Evolutionary conservation across 2,888 invertebrate species (phyloP).

Genomic region (Caenorhabditis auriculariae): DNA sequence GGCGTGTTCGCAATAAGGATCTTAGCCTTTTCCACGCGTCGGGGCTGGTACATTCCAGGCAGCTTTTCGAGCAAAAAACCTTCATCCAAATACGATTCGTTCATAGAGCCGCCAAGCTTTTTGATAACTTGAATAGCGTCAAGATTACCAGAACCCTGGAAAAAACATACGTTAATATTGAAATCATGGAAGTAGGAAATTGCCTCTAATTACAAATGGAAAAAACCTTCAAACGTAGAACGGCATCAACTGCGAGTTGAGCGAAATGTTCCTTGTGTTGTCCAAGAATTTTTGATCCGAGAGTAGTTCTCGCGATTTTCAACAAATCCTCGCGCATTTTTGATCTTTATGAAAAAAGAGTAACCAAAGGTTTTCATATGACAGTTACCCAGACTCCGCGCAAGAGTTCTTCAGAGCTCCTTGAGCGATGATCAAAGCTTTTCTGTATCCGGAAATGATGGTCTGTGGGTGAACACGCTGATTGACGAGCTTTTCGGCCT

Average conservation of each 20-base stretch:
- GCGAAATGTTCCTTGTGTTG: slow-evolving; percentile 97
- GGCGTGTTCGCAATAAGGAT: slow-evolving; percentile 98
- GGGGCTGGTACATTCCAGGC: slow-evolving; percentile 94
- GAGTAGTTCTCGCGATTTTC: slow-evolving; percentile 94
- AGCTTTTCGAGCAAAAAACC: slow-evolving; percentile 91
- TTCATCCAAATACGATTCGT: slow-evolving; percentile 90
- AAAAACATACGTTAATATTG: neutral
- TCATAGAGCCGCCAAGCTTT: slow-evolving; percentile 86
- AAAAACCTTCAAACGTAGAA: slow-evolving; percentile 80
- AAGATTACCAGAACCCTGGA: slow-evolving; percentile 82
- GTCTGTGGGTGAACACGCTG: slow-evolving; percentile 97
- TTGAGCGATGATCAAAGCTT: slow-evolving; percentile 81
- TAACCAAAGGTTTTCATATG: neutral
- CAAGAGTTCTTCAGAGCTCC: slow-evolving; percentile 79
- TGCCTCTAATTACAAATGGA: too few relatives aligned
- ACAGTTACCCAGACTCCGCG: slow-evolving; percentile 75
- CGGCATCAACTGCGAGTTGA: slow-evolving; percentile 90
- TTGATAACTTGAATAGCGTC: slow-evolving; percentile 96
- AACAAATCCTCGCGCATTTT: slow-evolving; percentile 81
- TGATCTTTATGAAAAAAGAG: slow-evolving; percentile 25
- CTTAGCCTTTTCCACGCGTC: slow-evolving; percentile 88
- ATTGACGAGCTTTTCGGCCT: slow-evolving; percentile 86
- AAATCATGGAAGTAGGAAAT: too few relatives aligned
- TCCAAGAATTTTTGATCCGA: slow-evolving; percentile 94
- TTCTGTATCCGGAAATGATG: slow-evolving; percentile 91